Conservation (phyloP, 2,113 vertebrate species). For the Esox niger region DNA sequence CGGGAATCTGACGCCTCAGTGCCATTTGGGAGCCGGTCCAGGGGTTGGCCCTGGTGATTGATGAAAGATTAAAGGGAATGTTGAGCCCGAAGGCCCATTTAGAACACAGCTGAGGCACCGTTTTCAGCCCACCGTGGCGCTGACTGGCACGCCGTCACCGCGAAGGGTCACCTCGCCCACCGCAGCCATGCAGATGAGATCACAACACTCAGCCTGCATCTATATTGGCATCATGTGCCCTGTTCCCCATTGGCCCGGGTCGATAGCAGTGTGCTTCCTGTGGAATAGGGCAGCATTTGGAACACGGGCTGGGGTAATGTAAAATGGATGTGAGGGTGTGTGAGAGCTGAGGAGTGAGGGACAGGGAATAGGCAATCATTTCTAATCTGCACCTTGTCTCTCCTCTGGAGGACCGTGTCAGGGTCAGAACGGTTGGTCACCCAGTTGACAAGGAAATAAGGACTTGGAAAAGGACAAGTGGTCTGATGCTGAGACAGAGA, state of each 20-base stretch:
- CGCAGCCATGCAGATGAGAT: slow-evolving; percentile 67
- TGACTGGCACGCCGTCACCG: too few species aligned
- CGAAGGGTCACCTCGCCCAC: slow-evolving; percentile 35
- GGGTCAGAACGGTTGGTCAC: slow-evolving; percentile 4
- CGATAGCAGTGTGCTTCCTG: too few species aligned
- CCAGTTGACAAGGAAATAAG: background rate
- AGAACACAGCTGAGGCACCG: slow-evolving; percentile 68
- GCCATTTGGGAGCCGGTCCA: too few species aligned
- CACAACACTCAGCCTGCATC: slow-evolving; percentile 14
- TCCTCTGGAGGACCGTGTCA: slow-evolving; percentile 30
- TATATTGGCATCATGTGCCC: too few species aligned
- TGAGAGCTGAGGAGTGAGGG: too few species aligned
- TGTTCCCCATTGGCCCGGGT: too few species aligned
- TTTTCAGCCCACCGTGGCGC: too few species aligned
- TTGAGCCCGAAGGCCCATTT: slow-evolving; percentile 74
- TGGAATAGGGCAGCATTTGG: too few species aligned
- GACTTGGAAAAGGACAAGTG: background rate
- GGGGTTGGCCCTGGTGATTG: slow-evolving; percentile 58
- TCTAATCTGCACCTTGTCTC: slow-evolving; percentile 45
- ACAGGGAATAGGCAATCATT: slow-evolving; percentile 46
- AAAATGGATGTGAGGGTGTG: slow-evolving; percentile 30
- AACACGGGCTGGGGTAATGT: slow-evolving; percentile 27
- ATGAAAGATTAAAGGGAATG: slow-evolving; percentile 82
- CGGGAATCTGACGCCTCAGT: too few species aligned
- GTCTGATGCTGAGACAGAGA: background rate